These are phyloP conservation scores for Cyanocitta stelleri DNA, from an alignment of 2,113 vertebrate genomes.

Conservation along the genomic window DNA sequence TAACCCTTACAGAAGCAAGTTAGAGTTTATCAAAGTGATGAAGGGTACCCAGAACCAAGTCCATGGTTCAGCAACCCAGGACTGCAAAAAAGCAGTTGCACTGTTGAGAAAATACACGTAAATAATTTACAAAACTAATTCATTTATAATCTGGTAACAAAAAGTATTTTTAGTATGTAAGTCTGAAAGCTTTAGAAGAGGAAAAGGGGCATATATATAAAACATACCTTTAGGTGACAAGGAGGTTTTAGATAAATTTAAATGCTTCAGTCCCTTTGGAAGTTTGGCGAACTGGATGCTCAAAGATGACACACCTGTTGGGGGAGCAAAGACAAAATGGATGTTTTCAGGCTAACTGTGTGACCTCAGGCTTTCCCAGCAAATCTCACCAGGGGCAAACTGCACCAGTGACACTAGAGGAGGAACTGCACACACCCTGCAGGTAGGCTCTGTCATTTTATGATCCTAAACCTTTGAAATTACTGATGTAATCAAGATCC, in stretches of 20 bases:
- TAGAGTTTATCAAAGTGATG: background rate
- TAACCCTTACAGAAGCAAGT: background rate
- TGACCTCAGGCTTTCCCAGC: background rate
- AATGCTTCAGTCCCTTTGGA: slow-evolving; percentile 87
- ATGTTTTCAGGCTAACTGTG: background rate
- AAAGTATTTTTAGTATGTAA: background rate
- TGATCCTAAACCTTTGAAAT: background rate
- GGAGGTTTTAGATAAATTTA: slow-evolving; percentile 96
- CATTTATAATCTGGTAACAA: background rate
- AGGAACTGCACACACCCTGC: background rate
- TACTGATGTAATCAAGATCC: background rate
- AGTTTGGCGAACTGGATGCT: slow-evolving; percentile 94
- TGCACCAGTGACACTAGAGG: background rate
- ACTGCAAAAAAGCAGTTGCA: background rate
- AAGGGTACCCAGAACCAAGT: background rate
- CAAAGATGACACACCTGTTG: slow-evolving; percentile 85
- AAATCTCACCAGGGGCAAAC: background rate
- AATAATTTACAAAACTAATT: background rate
- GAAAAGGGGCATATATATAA: background rate
- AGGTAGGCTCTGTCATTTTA: background rate
- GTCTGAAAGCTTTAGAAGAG: background rate
- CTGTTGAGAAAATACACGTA: background rate
- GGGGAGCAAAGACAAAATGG: background rate
- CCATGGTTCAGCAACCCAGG: background rate
- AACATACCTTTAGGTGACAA: slow-evolving; percentile 92